phyloP scores from a whole-genome alignment of 2,797 vertebrate genomes.

The Psittacula echo region DNA sequence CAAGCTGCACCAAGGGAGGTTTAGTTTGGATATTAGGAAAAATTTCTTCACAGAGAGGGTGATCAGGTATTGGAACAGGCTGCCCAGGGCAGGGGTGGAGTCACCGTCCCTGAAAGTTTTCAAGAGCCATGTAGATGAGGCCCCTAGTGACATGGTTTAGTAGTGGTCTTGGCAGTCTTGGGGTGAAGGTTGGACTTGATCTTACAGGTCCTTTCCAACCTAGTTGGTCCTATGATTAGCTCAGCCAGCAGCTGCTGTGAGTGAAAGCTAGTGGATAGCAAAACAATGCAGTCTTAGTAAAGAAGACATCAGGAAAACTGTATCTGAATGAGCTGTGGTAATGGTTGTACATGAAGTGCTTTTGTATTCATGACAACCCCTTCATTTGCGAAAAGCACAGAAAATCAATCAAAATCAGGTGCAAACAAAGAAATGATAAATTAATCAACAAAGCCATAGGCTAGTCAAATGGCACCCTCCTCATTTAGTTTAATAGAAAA shows the following conservation, averaged over 20 bases:
- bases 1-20: background rate
- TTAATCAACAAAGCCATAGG: constrained; percentile 49
- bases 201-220: background rate
- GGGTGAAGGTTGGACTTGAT: background rate
- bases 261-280: background rate
- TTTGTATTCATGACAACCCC: constrained; percentile 15
- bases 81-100: background rate
- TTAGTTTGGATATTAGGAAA: background rate
- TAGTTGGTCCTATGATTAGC: background rate
- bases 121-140: background rate
- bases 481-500: constrained; percentile 29
- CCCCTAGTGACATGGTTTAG: background rate
- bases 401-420: constrained; percentile 60
- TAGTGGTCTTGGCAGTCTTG: background rate
- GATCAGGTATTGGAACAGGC: background rate
- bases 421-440: constrained; percentile 58
- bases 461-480: constrained; percentile 18
- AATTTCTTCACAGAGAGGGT: background rate
- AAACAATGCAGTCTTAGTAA: background rate
- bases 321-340: background rate
- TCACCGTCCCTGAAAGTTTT: background rate
- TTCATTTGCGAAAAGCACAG: constrained; percentile 30
- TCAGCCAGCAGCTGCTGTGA: background rate
- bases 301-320: background rate
- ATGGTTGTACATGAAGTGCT: background rate